Base-by-base conservation (phyloP, 2,888 invertebrate species). In the Polydrusus tereticollis region DNA sequence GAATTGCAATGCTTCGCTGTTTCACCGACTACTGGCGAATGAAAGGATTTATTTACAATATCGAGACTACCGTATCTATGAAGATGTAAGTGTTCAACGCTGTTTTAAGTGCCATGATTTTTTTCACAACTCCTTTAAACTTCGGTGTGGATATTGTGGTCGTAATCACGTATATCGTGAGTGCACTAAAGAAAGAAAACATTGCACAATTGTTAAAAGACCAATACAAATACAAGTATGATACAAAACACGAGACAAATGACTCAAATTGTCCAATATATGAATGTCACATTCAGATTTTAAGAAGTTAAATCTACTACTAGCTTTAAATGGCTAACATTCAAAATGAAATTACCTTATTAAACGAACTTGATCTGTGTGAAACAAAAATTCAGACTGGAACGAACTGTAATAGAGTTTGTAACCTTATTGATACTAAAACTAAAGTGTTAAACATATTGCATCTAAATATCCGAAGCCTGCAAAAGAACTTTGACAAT, bases 231-330 rank as follows among this genome's bases (percentile, higher is more conserved):
- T 16, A 26, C n/a, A 41, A 62, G 14, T 14, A 36, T 64, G 36
- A 64, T n/a, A 16, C 23, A 23, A 18, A 52, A 26, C 67, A 72
- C 62, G 33, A 66, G 21, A 36, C 55, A 29, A 41, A 16, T 55
- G 18, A 33, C 18, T 36, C 18, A 2, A 38, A 59, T 6, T 71
- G 71, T 59, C 66, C 62, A 59, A 52, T 47, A 7, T 33, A 55
- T 29, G 29, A 72, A 60, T 66, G 60, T 23, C 62, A 52, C 16
- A 41, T 66, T 26, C 10, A 72, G 52, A 60, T 62, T 12, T 36
- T 66, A 38, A 72, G 57, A 55, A 72, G 57, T 55, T 66, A 72
- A 60, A 62, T 66, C 10, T 55, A 66, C 26, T 72, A 64, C 33
- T 33, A 33, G 58, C 14, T 57, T 10, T 33, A 10, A 20, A 52